A percentile compares a stretch with the other conserved stretches of the same genome.
phyloP scores from a whole-genome alignment of 2,113 vertebrate species.

The Gopherus evgoodei region DNA sequence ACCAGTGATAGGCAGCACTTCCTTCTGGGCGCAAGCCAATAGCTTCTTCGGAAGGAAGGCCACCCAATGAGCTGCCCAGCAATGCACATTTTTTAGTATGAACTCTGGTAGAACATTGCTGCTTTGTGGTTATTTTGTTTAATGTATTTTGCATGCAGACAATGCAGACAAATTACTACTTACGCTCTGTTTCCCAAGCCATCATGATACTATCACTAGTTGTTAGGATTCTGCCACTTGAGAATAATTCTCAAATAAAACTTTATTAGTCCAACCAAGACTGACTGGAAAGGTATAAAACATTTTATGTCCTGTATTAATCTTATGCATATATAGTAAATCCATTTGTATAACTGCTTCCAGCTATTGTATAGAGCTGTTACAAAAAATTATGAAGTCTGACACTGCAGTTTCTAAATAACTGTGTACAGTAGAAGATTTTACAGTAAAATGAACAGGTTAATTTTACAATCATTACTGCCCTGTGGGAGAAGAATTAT shows the following conservation, averaged over 20 bases:
- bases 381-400: neutral
- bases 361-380: neutral
- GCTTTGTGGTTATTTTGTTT: neutral
- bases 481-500: neutral
- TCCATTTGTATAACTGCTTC: neutral
- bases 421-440: neutral
- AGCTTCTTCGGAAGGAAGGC: neutral
- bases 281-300: constrained; percentile 53
- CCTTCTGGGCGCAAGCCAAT: neutral
- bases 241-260: constrained; percentile 56
- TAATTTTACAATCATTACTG: neutral
- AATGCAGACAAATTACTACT: neutral
- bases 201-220: neutral
- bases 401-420: neutral
- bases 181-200: neutral
- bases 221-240: neutral
- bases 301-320: constrained; percentile 29
- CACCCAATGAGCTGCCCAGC: neutral
- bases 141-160: neutral
- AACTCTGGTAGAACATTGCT: constrained; percentile 12
- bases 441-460: neutral
- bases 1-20: neutral
- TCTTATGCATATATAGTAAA: neutral
- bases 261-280: constrained; percentile 42
- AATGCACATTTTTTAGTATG: neutral